phyloP scores from a whole-genome alignment of 2,888 invertebrate species.

The Palloptera scutellata region DNA sequence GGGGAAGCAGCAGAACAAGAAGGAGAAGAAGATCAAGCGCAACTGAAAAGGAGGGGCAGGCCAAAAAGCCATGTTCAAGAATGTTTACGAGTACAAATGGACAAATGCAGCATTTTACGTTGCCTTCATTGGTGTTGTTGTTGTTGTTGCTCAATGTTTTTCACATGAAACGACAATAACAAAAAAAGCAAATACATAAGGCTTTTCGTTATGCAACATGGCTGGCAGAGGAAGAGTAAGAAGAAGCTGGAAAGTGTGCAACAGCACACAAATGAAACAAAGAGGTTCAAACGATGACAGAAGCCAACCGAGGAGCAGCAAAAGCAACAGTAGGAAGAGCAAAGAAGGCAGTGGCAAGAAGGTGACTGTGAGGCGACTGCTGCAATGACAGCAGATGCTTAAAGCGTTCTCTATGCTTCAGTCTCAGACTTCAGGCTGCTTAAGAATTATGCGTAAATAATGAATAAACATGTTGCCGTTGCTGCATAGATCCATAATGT shows the following conservation, averaged over 20 bases:
- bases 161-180: no score
- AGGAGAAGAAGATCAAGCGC: slow-evolving; percentile 3
- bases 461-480: slow-evolving; percentile 34
- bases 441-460: slow-evolving; percentile 35
- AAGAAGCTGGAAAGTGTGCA: neutral
- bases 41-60: no score
- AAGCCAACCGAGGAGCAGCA: slow-evolving; percentile 7
- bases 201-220: no score
- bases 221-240: no score
- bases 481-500: no score
- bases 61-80: neutral
- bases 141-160: no score
- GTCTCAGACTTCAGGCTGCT: neutral
- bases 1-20: slow-evolving; percentile 9
- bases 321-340: neutral
- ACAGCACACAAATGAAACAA: neutral
- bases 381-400: neutral
- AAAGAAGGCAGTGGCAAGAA: neutral
- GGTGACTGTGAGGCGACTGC: slow-evolving; percentile 10
- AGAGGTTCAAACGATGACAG: neutral
- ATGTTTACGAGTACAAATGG: neutral
- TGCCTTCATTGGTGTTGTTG: neutral
- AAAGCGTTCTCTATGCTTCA: neutral
- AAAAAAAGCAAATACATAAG: no score
- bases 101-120: neutral